Evolutionary conservation across 2,888 invertebrate species (phyloP).

Genomic region (Eupithecia exiguata): DNA sequence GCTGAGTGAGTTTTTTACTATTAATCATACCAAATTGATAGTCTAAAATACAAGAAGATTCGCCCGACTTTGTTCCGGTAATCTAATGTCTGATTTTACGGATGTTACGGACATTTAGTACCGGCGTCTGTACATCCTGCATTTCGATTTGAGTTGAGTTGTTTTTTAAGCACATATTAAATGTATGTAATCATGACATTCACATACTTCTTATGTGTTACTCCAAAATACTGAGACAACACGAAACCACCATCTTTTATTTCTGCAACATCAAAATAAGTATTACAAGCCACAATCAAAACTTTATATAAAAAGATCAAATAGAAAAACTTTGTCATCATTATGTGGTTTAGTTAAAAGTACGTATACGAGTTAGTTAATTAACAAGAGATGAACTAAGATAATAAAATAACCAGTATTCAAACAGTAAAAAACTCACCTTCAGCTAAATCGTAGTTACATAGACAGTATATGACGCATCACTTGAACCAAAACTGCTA

Average conservation of each 20-base stretch:
- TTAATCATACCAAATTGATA: neutral
- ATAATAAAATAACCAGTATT: neutral
- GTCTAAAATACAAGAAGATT: neutral
- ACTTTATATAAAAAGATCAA: neutral
- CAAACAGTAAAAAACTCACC: constrained; percentile 8
- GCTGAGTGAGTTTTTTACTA: constrained; percentile 8
- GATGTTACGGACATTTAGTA: neutral
- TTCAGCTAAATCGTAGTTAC: constrained; percentile 3
- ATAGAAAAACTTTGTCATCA: neutral
- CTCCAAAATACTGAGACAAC: neutral
- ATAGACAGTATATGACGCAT: neutral
- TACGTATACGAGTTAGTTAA: neutral
- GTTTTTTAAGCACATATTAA: neutral
- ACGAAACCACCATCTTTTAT: neutral
- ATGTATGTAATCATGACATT: neutral
- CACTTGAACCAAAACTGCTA: constrained; percentile 17
- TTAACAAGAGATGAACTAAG: too few species aligned
- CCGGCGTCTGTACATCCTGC: neutral
- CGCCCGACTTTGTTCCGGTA: neutral
- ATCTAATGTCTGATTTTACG: neutral
- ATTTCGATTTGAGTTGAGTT: neutral
- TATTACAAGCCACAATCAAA: neutral
- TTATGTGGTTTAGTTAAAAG: neutral
- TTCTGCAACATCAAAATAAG: neutral
- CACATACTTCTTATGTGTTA: neutral